These are phyloP conservation scores for Xylocopa sonorina DNA, from an alignment of 1,140 invertebrate genomes.

Conservation along the genomic window DNA sequence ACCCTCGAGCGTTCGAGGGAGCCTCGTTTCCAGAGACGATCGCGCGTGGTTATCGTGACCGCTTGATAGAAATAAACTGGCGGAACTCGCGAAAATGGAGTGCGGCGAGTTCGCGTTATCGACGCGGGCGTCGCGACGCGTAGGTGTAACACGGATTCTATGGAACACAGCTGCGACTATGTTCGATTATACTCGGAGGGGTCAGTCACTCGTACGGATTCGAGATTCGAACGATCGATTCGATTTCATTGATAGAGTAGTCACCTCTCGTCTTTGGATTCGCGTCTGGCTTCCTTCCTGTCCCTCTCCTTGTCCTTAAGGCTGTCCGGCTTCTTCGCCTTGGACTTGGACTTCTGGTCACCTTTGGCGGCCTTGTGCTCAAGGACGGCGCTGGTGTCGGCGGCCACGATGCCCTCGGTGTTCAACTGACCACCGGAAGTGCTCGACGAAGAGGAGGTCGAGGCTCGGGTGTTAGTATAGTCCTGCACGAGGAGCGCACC, in stretches of 20 bases:
- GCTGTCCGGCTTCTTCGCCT: slow-evolving; percentile 72
- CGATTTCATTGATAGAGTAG: slow-evolving; percentile 22
- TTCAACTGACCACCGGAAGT: slow-evolving; percentile 65
- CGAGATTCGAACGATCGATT: too few species aligned
- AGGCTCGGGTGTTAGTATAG: slow-evolving; percentile 76
- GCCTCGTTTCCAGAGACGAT: slow-evolving; percentile 27
- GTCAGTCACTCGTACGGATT: background rate
- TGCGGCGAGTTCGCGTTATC: too few species aligned
- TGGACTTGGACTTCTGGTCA: slow-evolving; percentile 71
- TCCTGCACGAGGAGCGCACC: slow-evolving; percentile 69
- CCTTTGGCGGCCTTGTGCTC: slow-evolving; percentile 72
- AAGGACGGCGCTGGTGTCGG: slow-evolving; percentile 67
- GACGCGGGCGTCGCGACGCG: too few species aligned
- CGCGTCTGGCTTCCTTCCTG: slow-evolving; percentile 72
- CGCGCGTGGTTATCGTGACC: background rate
- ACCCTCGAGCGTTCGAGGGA: too few species aligned
- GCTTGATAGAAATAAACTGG: too few species aligned
- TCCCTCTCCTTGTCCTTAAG: slow-evolving; percentile 73
- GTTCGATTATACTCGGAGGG: background rate
- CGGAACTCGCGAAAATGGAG: too few species aligned
- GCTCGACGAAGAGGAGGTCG: slow-evolving; percentile 71
- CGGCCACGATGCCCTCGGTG: slow-evolving; percentile 62
- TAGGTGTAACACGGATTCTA: too few species aligned
- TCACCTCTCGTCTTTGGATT: slow-evolving; percentile 76
- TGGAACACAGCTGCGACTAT: too few species aligned